Conservation (phyloP, 2,888 invertebrate genomes). For the Psylliodes chrysocephalus region DNA sequence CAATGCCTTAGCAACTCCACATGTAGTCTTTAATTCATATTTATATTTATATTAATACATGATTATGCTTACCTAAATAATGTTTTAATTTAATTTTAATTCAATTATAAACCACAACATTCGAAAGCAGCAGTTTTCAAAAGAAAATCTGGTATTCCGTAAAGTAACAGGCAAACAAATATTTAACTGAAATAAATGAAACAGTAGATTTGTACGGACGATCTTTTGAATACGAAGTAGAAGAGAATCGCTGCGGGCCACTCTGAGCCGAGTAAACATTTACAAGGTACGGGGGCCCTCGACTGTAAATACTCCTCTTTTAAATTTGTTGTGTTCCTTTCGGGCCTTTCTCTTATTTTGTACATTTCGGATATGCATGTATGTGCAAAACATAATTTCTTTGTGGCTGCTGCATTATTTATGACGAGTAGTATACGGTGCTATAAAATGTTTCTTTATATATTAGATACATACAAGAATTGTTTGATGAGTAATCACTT, state of each 20-base stretch:
- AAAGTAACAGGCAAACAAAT: constrained; percentile 22
- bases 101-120: too few species aligned
- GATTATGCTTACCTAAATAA: too few species aligned
- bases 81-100: too few species aligned
- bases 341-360: constrained; percentile 16
- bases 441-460: too few species aligned
- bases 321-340: constrained; percentile 26
- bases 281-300: constrained; percentile 19
- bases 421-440: too few species aligned
- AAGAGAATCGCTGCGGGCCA: constrained; percentile 32
- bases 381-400: too few species aligned
- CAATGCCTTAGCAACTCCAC: too few species aligned
- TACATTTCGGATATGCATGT: background rate
- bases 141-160: constrained; percentile 19
- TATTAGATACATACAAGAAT: too few species aligned
- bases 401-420: too few species aligned
- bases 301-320: constrained; percentile 33
- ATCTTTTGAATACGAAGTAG: constrained; percentile 35
- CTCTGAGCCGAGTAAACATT: constrained; percentile 28
- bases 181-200: constrained; percentile 37
- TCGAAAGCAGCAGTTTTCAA: constrained; percentile 15
- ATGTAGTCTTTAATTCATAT: too few species aligned
- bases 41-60: too few species aligned
- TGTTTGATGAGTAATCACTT: too few species aligned
- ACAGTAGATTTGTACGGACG: constrained; percentile 32